Base-by-base conservation (phyloP, 2,113 vertebrate genomes). In the Tichodroma muraria region DNA sequence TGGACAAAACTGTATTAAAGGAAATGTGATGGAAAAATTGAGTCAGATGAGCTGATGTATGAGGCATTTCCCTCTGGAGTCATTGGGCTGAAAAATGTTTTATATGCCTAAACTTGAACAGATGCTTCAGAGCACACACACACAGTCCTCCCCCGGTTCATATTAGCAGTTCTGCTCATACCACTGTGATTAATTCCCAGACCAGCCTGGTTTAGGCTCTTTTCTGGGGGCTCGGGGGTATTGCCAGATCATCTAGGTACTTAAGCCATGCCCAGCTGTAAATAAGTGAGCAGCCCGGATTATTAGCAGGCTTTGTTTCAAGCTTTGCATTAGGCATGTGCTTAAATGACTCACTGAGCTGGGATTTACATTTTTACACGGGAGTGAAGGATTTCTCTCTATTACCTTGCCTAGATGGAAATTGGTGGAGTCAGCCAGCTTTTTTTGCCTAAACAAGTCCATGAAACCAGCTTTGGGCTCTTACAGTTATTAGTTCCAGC, bases 11-110 rank as follows among this genome's bases (percentile, higher is more conserved):
- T 92, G 85, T 89, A 94, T 65, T 80, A 95, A 90, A 94, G 93
- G 93, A 92, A 97, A 91, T 94, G 89, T 78, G 94, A 97, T 98
- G 96, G 97, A 98, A 98, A 97, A 97, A 97, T 83, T 96, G 95
- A 97, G 95, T 97, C 95, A 87, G 94, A 95, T 96, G 97, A 97
- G 91, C 92, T 97, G 96, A 94, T 97, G 95, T 95, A 85, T 53
- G 88, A 97, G 94, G 89, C 91, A 96, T 97, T 97, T 97, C 94
- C 96, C 96, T 83, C 28, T 96, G 95, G 92, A 95, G 78, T 96
- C 91, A 96, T 3, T 96, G 90, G 73, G 70, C 85, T 97, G 82
- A 97, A 96, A 97, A 96, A 96, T 94, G 82, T 91, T 84, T 97
- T 95, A 63, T 96, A 38, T 97, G 96, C 93, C 92, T 97, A 73